A percentile compares a stretch with the other conserved stretches of the same genome.
Evolutionary conservation across 2,888 invertebrate species (phyloP).

Genomic region (Drosophila vallismaia): DNA sequence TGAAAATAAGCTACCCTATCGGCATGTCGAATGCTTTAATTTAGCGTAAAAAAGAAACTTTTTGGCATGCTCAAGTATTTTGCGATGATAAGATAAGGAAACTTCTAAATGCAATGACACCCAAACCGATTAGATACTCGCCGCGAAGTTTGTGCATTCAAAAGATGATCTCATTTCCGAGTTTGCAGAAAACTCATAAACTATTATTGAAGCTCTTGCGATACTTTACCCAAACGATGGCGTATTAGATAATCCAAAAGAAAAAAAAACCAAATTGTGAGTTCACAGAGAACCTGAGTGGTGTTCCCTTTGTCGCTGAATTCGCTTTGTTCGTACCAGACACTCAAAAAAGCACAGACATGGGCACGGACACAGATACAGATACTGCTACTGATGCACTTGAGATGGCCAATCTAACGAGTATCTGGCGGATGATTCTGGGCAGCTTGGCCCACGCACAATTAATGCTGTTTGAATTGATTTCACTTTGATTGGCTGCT

Average conservation of each 20-base stretch:
- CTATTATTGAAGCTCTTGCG: slow-evolving; percentile 1
- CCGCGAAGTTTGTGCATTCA: neutral
- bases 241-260: slow-evolving; percentile 46
- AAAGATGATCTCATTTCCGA: slow-evolving; percentile 59
- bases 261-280: slow-evolving; percentile 11
- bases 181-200: slow-evolving; percentile 59
- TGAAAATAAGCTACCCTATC: slow-evolving; percentile 31
- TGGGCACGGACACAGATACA: slow-evolving; percentile 7
- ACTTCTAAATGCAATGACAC: slow-evolving; percentile 12
- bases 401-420: slow-evolving; percentile 46
- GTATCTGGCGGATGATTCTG: slow-evolving; percentile 44
- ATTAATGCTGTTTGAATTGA: slow-evolving; percentile 29
- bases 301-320: slow-evolving; percentile 26
- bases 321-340: slow-evolving; percentile 40
- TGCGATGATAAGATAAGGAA: slow-evolving; percentile 52
- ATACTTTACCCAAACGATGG: slow-evolving; percentile 25
- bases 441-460: slow-evolving; percentile 48
- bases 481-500: slow-evolving; percentile 41
- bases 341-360: slow-evolving; percentile 11
- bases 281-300: slow-evolving; percentile 24
- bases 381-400: slow-evolving; percentile 41
- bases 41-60: slow-evolving; percentile 34
- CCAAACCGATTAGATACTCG: slow-evolving; percentile 19
- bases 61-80: slow-evolving; percentile 19
- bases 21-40: slow-evolving; percentile 34